phyloP scores from a whole-genome alignment of 1,140 invertebrate species.

The Drosophila pachea region DNA sequence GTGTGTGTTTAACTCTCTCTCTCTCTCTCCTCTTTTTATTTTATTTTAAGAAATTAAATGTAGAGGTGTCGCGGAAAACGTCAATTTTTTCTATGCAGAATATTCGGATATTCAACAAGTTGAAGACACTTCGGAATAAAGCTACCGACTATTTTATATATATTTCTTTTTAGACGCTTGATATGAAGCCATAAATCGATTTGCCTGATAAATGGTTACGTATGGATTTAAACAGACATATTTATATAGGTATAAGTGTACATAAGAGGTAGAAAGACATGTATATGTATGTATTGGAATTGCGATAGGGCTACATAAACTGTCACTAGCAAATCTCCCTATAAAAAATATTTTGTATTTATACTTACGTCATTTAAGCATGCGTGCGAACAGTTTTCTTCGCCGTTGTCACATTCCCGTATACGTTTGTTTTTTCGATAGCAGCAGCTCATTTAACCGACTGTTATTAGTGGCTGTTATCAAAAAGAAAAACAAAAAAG shows the following conservation, averaged over 20 bases:
- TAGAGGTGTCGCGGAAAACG: background rate
- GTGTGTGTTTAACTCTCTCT: conserved; percentile 1
- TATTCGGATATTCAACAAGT: background rate
- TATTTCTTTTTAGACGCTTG: background rate
- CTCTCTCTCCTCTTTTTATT: conserved; percentile 5
- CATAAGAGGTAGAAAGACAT: background rate
- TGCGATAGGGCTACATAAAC: background rate
- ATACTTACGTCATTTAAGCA: conserved; percentile 47
- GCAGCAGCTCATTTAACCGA: conserved; percentile 45
- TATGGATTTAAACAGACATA: background rate
- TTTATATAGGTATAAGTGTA: background rate
- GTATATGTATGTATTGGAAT: background rate
- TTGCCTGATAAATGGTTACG: conserved; percentile 6
- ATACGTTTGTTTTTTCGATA: conserved; percentile 42
- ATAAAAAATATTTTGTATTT: background rate
- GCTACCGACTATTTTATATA: conserved; percentile 21
- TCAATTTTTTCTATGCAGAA: conserved; percentile 1
- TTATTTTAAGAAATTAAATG: conserved; percentile 4
- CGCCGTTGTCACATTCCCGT: conserved; percentile 5
- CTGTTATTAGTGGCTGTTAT: too few species aligned
- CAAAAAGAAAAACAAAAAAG: too few species aligned
- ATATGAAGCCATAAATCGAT: conserved; percentile 1
- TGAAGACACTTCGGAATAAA: conserved; percentile 24
- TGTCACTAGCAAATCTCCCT: background rate
- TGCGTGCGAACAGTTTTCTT: conserved; percentile 16